Base-by-base conservation (phyloP, 2,888 invertebrate genomes). In the Hemistola chrysoprasaria region DNA sequence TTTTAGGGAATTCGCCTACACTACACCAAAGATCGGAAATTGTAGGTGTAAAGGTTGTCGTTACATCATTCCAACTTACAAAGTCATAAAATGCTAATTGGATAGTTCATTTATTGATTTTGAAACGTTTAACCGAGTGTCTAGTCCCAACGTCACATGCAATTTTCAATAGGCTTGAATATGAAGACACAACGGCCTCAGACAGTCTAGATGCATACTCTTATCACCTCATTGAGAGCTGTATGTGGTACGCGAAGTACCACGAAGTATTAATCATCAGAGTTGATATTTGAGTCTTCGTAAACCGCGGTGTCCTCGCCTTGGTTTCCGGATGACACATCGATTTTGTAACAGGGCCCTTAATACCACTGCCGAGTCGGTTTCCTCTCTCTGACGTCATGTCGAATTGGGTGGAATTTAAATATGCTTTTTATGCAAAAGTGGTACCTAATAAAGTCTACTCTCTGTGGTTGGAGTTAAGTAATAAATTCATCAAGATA, bases 1-100 rank as follows among this genome's bases (percentile, higher is more conserved):
- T 65, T 70, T 74, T 65, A 73, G 69, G 74, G 71, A 67, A 63
- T 70, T 72, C 78, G 46, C 58, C 67, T 62, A 70, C 69, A 56
- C 16, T 16, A 16, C 58, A 38, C 30, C 41, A 41, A 42, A 56
- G 44, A 50, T 56, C 64, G 66, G 64, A 71, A 65, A 59, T 59
- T 46, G 83, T 80, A 65, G 81, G 84, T 60, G 82, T 71, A 67
- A 81, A 84, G 81, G 83, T 79, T 77, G 69, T 49, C 53, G 16
- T 81, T 79, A 77, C 80, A 78, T 79, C 78, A 80, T 63, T 55
- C 42, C 31, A 37, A 47, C 43, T 63, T 55, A 41, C 31, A 37
- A 47, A 40, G 52, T 50, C 50, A 48, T 55, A 50, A 50, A 50
- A 49, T 61, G 47, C 50, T 44, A 63, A 59, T 61, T 40, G 22